Conservation (phyloP, 2,888 invertebrate species). For the Dryadula phaetusa region DNA sequence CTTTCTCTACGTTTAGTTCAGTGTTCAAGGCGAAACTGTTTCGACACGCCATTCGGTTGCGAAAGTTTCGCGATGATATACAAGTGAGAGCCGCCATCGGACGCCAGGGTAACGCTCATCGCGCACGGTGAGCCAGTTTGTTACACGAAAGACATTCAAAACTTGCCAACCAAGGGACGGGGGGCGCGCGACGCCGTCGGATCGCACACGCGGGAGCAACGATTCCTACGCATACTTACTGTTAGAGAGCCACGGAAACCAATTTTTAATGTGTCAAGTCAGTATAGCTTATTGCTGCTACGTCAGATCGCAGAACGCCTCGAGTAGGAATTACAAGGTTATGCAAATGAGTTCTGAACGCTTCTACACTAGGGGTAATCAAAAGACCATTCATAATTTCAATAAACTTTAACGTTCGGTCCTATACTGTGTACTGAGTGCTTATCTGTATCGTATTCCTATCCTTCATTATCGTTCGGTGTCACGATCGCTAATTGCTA, state of each 20-base stretch:
- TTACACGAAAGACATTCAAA: conserved; percentile 77
- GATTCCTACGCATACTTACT: conserved; percentile 70
- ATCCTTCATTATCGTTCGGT: conserved; percentile 74
- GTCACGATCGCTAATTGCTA: conserved; percentile 83
- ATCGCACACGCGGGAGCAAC: conserved; percentile 77
- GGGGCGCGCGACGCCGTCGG: conserved; percentile 80
- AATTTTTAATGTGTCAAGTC: conserved; percentile 85
- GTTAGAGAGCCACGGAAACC: conserved; percentile 75
- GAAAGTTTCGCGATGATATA: conserved; percentile 84
- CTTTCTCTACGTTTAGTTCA: conserved; percentile 59
- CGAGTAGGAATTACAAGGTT: conserved; percentile 84
- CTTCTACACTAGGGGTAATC: conserved; percentile 84
- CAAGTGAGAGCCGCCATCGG: conserved; percentile 80
- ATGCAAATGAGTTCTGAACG: conserved; percentile 85
- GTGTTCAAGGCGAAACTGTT: conserved; percentile 73
- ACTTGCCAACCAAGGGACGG: conserved; percentile 72
- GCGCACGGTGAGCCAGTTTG: conserved; percentile 80
- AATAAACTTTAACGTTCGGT: conserved; percentile 83
- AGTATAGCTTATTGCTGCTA: conserved; percentile 84
- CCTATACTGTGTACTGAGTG: conserved; percentile 71
- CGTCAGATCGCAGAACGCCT: conserved; percentile 82
- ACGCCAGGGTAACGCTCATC: conserved; percentile 82
- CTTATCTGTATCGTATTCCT: conserved; percentile 75
- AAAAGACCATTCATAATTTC: conserved; percentile 84
- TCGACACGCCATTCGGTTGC: conserved; percentile 80